Conservation (phyloP, 2,113 vertebrate genomes). For the Trogon melanurus region DNA sequence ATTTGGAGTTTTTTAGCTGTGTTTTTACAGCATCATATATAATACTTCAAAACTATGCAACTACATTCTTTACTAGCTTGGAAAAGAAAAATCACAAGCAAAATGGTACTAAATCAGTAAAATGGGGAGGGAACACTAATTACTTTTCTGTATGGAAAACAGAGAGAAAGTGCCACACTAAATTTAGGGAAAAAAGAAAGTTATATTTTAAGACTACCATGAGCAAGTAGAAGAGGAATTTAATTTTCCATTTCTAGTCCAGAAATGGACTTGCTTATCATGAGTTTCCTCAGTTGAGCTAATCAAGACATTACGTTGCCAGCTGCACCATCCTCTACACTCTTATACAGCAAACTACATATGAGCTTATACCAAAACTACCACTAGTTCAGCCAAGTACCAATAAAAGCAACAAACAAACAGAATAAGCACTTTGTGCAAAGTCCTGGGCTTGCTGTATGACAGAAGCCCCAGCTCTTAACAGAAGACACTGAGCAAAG, state of each 20-base stretch:
- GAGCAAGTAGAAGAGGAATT: not conserved
- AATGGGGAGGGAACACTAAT: not conserved
- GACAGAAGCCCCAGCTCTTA: not conserved
- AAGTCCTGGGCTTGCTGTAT: not conserved
- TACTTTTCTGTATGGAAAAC: not conserved
- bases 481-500: rapidly evolving
- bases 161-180: not conserved
- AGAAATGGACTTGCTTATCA: not conserved
- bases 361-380: not conserved
- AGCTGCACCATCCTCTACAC: not conserved
- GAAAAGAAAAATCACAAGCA: not conserved
- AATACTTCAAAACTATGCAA: not conserved
- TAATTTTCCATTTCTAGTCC: not conserved
- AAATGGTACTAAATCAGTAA: not conserved
- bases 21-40: not conserved
- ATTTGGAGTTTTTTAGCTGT: not conserved
- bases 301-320: not conserved
- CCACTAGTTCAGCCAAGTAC: not conserved
- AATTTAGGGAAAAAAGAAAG: not conserved
- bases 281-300: not conserved
- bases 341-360: too few relatives aligned
- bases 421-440: not conserved
- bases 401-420: not conserved
- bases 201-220: not conserved
- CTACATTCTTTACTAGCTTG: not conserved